These are phyloP conservation scores for Squalus acanthias DNA, from an alignment of 2,797 vertebrate genomes.

Conservation along the genomic window DNA sequence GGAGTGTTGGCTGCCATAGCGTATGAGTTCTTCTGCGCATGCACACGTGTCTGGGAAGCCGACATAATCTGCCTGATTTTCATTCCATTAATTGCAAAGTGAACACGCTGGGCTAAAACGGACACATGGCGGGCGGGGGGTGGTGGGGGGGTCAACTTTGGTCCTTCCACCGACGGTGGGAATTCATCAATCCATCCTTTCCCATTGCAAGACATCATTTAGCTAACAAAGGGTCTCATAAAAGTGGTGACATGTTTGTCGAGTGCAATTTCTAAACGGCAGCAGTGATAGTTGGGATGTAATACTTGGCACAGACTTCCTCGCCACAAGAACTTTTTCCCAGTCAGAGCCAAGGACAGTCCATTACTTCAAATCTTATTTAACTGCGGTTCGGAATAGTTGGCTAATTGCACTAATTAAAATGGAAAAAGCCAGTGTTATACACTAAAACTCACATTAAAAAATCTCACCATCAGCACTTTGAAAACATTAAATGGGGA, in stretches of 20 bases:
- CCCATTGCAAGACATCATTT: neutral
- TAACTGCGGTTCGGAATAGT: neutral
- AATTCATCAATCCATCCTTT: neutral
- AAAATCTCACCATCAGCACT: constrained; percentile 22
- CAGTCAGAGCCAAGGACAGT: neutral
- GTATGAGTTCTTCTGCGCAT: no score
- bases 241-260: neutral
- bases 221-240: neutral
- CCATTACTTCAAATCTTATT: neutral
- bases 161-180: neutral
- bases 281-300: neutral
- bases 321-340: neutral
- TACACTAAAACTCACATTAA: neutral
- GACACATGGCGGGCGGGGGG: no score
- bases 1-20: no score
- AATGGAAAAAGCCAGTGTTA: neutral
- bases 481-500: neutral
- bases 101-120: neutral
- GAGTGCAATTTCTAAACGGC: neutral
- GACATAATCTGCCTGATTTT: neutral
- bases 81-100: neutral
- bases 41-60: no score
- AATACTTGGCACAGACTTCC: neutral
- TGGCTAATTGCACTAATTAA: neutral
- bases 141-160: neutral